Conservation (phyloP, 2,888 invertebrate species). For the Athalia circularis region DNA sequence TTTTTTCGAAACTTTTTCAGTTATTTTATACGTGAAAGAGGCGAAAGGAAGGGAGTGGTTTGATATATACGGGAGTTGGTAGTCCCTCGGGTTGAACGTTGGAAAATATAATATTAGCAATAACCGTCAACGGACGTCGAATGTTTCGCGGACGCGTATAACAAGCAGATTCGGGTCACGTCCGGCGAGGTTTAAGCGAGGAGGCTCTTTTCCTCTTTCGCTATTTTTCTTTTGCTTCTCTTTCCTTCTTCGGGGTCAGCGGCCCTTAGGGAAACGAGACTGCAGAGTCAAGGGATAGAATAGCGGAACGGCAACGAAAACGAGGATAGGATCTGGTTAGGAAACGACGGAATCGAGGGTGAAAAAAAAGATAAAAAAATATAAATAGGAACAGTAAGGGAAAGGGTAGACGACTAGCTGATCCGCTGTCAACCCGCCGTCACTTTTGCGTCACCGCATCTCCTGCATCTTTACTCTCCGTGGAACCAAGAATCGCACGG, state of each 20-base stretch:
- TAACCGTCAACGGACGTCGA: conserved; percentile 10
- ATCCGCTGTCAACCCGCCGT: conserved; percentile 58
- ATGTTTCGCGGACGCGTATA: conserved; percentile 11
- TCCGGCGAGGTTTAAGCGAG: conserved; percentile 56
- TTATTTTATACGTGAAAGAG: too few species aligned
- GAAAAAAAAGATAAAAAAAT: conserved; percentile 19
- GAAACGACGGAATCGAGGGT: background rate
- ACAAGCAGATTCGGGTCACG: conserved; percentile 62
- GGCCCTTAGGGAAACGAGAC: conserved; percentile 28
- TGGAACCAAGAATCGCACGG: too few species aligned
- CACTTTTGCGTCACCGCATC: conserved; percentile 50
- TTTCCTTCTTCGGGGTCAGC: conserved; percentile 6
- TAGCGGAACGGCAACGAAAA: background rate
- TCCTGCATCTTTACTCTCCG: background rate
- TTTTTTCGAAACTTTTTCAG: too few species aligned
- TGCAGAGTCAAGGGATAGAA: background rate
- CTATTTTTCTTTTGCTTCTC: background rate
- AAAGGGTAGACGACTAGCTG: conserved; percentile 53
- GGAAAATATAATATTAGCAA: conserved; percentile 22
- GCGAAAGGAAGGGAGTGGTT: too few species aligned
- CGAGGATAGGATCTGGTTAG: conserved; percentile 20
- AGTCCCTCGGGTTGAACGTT: conserved; percentile 3
- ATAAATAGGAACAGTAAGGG: conserved; percentile 45
- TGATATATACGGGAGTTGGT: too few species aligned
- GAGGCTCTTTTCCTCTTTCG: too few species aligned